Evolutionary conservation across 2,888 invertebrate genomes (phyloP), one percentile per base, ranked within the genome.

Genomic region (Tachina fera): DNA sequence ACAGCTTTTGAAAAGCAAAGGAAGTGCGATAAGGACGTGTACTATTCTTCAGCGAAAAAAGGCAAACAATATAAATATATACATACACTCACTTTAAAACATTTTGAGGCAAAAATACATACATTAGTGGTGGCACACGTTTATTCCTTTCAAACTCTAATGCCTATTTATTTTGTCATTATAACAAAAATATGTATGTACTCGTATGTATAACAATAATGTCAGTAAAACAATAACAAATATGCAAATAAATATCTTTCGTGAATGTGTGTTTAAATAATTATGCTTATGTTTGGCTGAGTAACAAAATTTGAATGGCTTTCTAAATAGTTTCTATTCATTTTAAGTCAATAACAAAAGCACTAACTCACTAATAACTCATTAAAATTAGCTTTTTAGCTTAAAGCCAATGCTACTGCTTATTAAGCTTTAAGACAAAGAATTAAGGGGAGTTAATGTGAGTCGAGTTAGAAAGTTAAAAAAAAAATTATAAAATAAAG

Each of bases 161-260:
- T 88, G 91, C 91, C 90, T 92, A 92, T 92, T 92, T 92, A 92
- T 91, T 92, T 91, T 92, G 91, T 91, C 92, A 92, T 92, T 92
- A 92, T 91, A 91, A 90, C 89, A 90, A 89, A 90, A 90, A 90
- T 90, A 90, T 31, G 4, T 31, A 31, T 22, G 22, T 22, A 22
- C n/a, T n/a, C 3, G 22, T 22, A 22, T 31, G 31, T 31, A 31
- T 89, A 89, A 90, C 89, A 81, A 80, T 58, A 80, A 58, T 47
- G 5, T 41, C 19, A 41, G 6, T 14, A 56, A 31, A 31, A 72
- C 77, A 87, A 71, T 39, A 72, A 63, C 61, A 78, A 80, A 43
- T 60, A 53, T 75, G 75, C 51, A 87, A 75, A 87, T 74, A 41
- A 74, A 71, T 81, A 43, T 71, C 16, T 77, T 45, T 45, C 13